Percentiles rank a stretch among this genome's conserved stretches.
Evolutionary conservation across 2,888 invertebrate genomes (phyloP).

Genomic region (Megamerina dolium): DNA sequence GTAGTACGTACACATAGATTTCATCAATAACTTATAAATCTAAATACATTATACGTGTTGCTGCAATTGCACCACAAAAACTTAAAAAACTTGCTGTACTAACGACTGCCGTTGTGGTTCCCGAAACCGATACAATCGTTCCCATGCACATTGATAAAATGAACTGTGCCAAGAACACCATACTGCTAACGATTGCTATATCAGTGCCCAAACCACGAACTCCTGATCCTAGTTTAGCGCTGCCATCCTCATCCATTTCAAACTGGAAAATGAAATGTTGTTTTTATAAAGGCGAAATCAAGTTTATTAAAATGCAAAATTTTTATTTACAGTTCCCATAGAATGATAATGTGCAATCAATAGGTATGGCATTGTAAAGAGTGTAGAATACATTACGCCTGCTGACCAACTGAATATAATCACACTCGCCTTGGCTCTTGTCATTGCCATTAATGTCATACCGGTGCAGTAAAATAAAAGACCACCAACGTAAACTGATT

Average conservation of each 20-base stretch:
- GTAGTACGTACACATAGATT: too few species aligned
- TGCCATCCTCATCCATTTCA: conserved; percentile 54
- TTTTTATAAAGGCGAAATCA: background rate
- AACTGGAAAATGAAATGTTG: conserved; percentile 52
- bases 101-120: conserved; percentile 85
- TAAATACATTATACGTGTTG: conserved; percentile 83
- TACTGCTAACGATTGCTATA: conserved; percentile 88
- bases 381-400: conserved; percentile 94
- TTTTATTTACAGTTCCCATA: conserved; percentile 68
- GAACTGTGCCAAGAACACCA: conserved; percentile 94
- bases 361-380: conserved; percentile 95
- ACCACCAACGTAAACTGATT: conserved; percentile 80
- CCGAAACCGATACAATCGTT: conserved; percentile 69
- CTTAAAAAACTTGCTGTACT: conserved; percentile 78
- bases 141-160: conserved; percentile 83
- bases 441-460: conserved; percentile 78
- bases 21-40: conserved; percentile 64
- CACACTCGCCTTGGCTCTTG: conserved; percentile 71
- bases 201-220: conserved; percentile 92
- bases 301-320: background rate
- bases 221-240: conserved; percentile 55
- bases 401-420: conserved; percentile 88
- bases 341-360: conserved; percentile 92
- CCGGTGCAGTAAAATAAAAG: conserved; percentile 82
- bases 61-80: conserved; percentile 75